Base-by-base conservation (phyloP, 2,797 vertebrate genomes). In the Lepilemur ruficaudatus region DNA sequence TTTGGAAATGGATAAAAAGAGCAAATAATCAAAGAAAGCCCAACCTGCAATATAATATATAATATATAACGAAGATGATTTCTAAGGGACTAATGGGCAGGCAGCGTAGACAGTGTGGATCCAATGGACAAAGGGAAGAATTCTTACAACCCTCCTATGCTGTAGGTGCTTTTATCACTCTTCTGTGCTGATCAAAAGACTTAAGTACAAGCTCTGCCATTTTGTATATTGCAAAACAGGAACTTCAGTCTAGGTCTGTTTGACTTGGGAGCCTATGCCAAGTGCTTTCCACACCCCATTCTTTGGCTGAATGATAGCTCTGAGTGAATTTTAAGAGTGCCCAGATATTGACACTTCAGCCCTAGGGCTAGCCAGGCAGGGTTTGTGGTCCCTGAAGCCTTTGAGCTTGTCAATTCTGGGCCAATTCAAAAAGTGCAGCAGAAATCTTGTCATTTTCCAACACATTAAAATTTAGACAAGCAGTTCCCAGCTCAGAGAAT, bases 381-480 rank as follows among this genome's bases (percentile, higher is more conserved):
- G 4, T 25, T 72, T 69, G 17, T n/a, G 25, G 4, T 65, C 9
- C 28, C 9, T 48, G 18, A 14, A 78, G 5, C 1, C 15, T 12
- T 30, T 35, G 41, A 70, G 7, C 10, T 91, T 30, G 5, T 69
- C 10, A 25, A 15, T 85, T 92, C 25, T 28, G 9, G 8, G 11
- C 9, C 57, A 89, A 50, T 22, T 2, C 9, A 48, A 41, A 57
- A 63, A 6, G 1, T 38, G 22, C 38, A 23, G 17, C 32, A 82
- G 50, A 78, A 89, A 80, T 65, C 2, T 41, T 73, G 15, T n/a
- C 7, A 81, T 92, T 97, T 70, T 59, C 20, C 82, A 43, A 32
- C 14, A 80, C 9, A 73, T 79, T 70, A 65, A 88, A 38, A n/a
- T 55, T 63, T 91, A 48, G 28, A 4, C 17, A 73, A 81, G 10